Conservation (phyloP, 2,888 invertebrate species). For the Drosophila affinis region DNA sequence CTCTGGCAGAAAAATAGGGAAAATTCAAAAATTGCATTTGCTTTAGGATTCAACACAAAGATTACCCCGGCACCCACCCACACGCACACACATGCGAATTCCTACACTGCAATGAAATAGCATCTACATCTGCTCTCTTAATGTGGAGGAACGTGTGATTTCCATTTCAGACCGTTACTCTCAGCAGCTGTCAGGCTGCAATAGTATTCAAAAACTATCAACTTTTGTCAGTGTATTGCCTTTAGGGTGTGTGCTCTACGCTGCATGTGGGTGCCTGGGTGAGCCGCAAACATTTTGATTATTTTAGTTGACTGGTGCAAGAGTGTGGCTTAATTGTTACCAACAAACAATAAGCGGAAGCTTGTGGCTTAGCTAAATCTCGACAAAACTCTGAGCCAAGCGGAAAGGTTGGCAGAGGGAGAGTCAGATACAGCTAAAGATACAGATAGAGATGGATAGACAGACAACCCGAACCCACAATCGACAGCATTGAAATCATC, state of each 20-base stretch:
- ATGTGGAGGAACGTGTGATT: too few species aligned
- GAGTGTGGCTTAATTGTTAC: conserved; percentile 68
- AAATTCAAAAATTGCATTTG: conserved; percentile 43
- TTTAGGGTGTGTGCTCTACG: neutral
- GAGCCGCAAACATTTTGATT: conserved; percentile 67
- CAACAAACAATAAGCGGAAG: conserved; percentile 72
- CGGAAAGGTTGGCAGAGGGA: conserved; percentile 11
- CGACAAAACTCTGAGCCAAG: conserved; percentile 7
- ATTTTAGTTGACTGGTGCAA: conserved; percentile 56
- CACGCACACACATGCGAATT: conserved; percentile 1
- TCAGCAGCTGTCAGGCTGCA: neutral
- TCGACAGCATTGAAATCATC: conserved; percentile 39
- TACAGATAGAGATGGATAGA: neutral
- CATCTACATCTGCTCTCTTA: too few species aligned
- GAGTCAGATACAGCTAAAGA: neutral
- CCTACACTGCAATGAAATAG: conserved; percentile 1
- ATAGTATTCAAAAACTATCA: neutral
- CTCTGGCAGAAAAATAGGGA: conserved; percentile 26
- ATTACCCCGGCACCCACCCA: conserved; percentile 11
- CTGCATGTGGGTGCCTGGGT: conserved; percentile 20
- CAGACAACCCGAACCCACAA: conserved; percentile 25
- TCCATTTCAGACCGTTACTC: too few species aligned
- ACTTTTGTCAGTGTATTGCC: neutral
- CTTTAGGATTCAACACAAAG: conserved; percentile 34
- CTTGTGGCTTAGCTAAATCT: conserved; percentile 37